Evolutionary conservation across 1,140 invertebrate genomes (phyloP).

Genomic region (Schlechtendalia chinensis): DNA sequence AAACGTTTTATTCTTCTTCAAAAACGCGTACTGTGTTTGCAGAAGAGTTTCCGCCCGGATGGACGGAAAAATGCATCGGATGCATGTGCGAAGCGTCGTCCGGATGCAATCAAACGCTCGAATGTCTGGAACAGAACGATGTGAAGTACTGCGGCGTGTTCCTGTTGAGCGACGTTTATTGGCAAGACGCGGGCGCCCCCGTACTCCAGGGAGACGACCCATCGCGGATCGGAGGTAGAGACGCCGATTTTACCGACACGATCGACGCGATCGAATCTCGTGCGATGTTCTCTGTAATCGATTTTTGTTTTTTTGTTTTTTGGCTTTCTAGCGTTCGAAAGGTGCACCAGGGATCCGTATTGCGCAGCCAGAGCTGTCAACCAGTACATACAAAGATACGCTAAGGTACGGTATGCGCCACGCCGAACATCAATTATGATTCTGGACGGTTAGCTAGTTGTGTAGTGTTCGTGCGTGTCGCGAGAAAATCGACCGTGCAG

Average conservation of each 20-base stretch:
- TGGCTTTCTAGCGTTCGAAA: conserved; percentile 52
- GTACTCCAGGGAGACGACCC: conserved; percentile 52
- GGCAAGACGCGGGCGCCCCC: conserved; percentile 53
- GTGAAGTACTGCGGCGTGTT: conserved; percentile 54
- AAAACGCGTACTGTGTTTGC: no score
- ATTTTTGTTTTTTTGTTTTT: no score
- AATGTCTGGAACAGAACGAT: conserved; percentile 51
- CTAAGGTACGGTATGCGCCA: no score
- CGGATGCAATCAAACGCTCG: conserved; percentile 54
- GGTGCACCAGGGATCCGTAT: conserved; percentile 69
- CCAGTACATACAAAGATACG: conserved; percentile 76
- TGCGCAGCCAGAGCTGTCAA: conserved; percentile 74
- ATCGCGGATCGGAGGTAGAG: conserved; percentile 51
- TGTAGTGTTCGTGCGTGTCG: no score
- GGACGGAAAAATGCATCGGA: conserved; percentile 53
- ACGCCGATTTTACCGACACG: not conserved
- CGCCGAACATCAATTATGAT: no score
- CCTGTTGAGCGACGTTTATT: conserved; percentile 53
- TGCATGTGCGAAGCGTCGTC: conserved; percentile 55
- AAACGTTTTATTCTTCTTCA: no score
- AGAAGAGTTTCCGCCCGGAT: conserved; percentile 50
- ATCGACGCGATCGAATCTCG: no score
- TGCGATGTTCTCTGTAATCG: no score
- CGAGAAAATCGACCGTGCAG: no score
- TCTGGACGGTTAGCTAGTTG: no score